Conservation (phyloP, 2,888 invertebrate genomes). For the Encarsia formosa region DNA sequence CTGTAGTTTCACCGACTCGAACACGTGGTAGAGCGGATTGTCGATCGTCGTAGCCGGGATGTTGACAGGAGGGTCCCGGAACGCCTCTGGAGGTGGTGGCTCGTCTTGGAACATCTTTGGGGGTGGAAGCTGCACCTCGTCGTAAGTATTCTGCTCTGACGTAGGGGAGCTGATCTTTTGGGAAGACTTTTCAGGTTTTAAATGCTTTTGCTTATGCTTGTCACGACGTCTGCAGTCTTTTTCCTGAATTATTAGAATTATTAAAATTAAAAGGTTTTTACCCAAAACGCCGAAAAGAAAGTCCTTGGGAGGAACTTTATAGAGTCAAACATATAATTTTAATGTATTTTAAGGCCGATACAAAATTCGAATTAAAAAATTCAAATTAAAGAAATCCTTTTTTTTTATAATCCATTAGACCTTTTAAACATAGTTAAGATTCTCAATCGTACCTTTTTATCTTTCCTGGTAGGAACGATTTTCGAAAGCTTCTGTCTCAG, state of each 20-base stretch:
- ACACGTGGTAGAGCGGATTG: constrained; percentile 77
- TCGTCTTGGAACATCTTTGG: constrained; percentile 82
- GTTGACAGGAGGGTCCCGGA: constrained; percentile 58
- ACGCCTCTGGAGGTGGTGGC: constrained; percentile 72
- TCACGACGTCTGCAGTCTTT: constrained; percentile 7
- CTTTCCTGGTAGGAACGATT: constrained; percentile 52
- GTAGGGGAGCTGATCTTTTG: background rate
- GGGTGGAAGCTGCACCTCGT: constrained; percentile 70
- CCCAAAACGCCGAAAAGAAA: no score
- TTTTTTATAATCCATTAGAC: no score
- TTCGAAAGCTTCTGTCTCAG: constrained; percentile 63
- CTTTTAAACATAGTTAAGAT: no score
- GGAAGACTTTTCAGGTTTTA: background rate
- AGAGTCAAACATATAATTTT: no score
- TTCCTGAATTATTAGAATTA: no score
- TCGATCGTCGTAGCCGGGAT: constrained; percentile 53
- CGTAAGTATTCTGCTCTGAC: constrained; percentile 58
- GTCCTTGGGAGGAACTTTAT: no score
- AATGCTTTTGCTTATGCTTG: background rate
- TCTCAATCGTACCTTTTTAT: constrained; percentile 20
- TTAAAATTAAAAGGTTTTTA: no score
- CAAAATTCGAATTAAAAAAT: no score
- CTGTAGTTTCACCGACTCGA: constrained; percentile 60
- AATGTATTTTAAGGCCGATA: no score
- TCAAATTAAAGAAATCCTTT: no score